Evolutionary conservation across 2,888 invertebrate genomes (phyloP).

Genomic region (Fabriciana adippe): DNA sequence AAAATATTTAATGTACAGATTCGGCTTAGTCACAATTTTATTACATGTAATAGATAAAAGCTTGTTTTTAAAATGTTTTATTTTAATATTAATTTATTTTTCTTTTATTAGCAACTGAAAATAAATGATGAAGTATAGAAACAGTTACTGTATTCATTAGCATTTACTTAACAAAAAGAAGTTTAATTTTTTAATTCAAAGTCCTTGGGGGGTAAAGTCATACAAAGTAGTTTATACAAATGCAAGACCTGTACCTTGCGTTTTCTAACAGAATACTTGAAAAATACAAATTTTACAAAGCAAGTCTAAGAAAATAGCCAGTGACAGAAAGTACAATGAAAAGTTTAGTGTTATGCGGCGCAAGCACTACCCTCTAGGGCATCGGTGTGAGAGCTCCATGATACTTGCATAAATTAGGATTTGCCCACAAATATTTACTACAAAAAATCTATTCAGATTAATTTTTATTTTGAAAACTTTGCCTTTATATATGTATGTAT

Average conservation of each 20-base stretch:
- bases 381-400: conserved; percentile 20
- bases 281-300: conserved; percentile 38
- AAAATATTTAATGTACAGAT: no score
- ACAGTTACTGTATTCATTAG: no score
- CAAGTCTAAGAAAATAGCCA: conserved; percentile 46
- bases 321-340: conserved; percentile 46
- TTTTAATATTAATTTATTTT: no score
- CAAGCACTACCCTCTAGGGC: conserved; percentile 35
- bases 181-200: conserved; percentile 7
- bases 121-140: no score
- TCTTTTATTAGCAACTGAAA: no score
- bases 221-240: conserved; percentile 28
- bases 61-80: no score
- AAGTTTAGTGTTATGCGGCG: conserved; percentile 42
- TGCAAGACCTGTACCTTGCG: conserved; percentile 25
- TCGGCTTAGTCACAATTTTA: no score
- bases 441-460: neutral
- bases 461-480: no score
- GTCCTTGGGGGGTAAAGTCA: conserved; percentile 11
- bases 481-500: no score
- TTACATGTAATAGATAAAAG: no score
- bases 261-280: conserved; percentile 31
- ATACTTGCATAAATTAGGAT: conserved; percentile 16
- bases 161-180: neutral
- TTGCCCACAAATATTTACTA: neutral